Evolutionary conservation across 1,140 invertebrate species (phyloP).

Genomic region (Geopemphigus sp.): DNA sequence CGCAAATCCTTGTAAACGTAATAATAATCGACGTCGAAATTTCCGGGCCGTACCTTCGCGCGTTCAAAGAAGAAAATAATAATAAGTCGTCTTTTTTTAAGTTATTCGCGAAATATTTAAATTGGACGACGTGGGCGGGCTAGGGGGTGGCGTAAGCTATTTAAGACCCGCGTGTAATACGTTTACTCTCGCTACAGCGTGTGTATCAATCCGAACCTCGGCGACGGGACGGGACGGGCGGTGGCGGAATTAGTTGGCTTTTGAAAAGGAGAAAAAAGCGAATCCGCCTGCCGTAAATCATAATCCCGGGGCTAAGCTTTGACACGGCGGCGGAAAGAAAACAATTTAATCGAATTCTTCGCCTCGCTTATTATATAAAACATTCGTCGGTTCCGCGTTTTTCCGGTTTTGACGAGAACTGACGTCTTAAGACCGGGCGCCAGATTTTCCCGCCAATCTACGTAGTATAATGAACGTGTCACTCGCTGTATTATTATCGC

Average conservation of each 20-base stretch:
- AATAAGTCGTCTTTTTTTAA: no score
- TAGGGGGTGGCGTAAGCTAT: no score
- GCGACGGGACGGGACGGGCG: not conserved
- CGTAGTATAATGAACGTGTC: slow-evolving; percentile 36
- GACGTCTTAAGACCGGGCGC: slow-evolving; percentile 36
- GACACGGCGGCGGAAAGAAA: slow-evolving; percentile 23
- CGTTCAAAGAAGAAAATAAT: no score
- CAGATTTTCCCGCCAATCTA: not conserved
- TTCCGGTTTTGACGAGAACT: slow-evolving; percentile 30
- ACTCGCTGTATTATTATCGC: not conserved
- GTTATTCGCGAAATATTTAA: no score
- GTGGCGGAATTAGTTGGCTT: not conserved
- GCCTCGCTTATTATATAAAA: slow-evolving; percentile 29
- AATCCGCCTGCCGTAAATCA: slow-evolving; percentile 26
- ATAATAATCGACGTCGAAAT: no score
- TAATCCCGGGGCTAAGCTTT: slow-evolving; percentile 41
- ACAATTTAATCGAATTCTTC: slow-evolving; percentile 48
- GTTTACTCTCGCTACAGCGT: no score
- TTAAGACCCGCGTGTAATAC: no score
- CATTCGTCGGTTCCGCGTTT: slow-evolving; percentile 17
- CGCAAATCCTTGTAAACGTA: no score
- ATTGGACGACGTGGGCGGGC: no score
- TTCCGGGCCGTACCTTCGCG: no score
- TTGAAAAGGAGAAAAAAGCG: not conserved
- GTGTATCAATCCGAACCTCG: not conserved